Conservation (phyloP, 2,797 vertebrate genomes). For the Spea hammondii region DNA sequence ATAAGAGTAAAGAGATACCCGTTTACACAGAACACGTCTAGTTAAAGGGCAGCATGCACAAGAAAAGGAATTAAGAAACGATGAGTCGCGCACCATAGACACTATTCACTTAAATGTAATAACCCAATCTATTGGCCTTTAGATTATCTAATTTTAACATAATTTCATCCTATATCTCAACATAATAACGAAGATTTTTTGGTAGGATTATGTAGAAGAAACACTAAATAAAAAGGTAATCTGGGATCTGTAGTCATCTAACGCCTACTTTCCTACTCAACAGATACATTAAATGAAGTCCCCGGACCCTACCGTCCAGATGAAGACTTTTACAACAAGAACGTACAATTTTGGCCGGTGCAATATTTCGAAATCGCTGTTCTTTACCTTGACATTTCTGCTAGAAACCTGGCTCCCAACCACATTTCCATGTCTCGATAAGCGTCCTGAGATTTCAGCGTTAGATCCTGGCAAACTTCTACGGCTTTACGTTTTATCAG, state of each 20-base stretch:
- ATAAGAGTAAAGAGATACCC: conserved; percentile 20
- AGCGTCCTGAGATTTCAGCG: conserved; percentile 66
- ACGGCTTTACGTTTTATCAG: conserved; percentile 77
- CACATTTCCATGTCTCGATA: conserved; percentile 76
- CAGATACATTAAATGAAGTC: no score
- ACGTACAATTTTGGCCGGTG: not conserved
- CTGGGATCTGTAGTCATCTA: no score
- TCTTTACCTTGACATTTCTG: conserved; percentile 82
- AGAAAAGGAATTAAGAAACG: not conserved
- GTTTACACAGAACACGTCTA: not conserved
- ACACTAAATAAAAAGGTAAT: no score
- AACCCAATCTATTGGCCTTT: no score
- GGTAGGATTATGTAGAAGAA: no score
- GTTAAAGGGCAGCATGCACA: no score
- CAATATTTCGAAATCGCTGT: not conserved
- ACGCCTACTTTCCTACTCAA: no score
- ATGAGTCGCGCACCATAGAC: no score
- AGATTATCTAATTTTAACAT: no score
- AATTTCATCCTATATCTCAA: no score
- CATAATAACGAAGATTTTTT: no score
- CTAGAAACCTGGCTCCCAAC: conserved; percentile 72
- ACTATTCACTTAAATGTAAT: no score
- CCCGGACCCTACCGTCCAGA: not conserved
- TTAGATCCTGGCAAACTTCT: conserved; percentile 67
- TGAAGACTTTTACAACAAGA: not conserved